Percentiles rank a stretch among this genome's conserved stretches.
These are phyloP conservation scores for Cyanistes caeruleus DNA, from an alignment of 2,113 vertebrate genomes.

Conservation along the genomic window DNA sequence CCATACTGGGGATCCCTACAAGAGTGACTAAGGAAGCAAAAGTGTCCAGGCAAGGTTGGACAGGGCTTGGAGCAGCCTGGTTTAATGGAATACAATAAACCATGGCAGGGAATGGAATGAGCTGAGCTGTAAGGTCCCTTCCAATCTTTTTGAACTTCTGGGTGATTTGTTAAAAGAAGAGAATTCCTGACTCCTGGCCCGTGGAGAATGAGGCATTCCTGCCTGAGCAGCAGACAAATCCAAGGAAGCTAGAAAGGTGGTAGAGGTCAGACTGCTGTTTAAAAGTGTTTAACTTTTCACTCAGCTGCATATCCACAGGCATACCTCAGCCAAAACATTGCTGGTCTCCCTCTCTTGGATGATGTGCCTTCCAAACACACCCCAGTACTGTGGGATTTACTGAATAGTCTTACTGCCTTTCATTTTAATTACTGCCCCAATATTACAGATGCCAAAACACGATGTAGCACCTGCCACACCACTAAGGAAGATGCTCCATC, in stretches of 20 bases:
- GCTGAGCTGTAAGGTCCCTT: not conserved
- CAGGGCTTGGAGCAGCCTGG: not conserved
- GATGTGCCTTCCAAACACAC: not conserved
- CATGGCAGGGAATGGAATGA: not conserved
- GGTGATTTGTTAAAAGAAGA: not conserved
- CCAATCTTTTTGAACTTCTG: not conserved
- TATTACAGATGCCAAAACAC: not conserved
- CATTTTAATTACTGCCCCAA: not conserved
- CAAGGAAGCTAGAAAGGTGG: not conserved
- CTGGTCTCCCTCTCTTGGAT: not conserved
- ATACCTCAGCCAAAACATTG: not conserved
- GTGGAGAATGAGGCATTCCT: not conserved
- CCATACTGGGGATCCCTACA: accelerated
- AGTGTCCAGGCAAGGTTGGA: not conserved
- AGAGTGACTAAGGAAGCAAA: not conserved
- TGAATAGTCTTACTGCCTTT: not conserved
- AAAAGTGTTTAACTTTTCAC: not conserved
- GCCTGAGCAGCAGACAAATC: not conserved
- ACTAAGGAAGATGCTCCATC: not conserved
- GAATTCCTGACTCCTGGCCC: not conserved
- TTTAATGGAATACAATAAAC: not conserved
- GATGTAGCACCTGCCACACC: not conserved
- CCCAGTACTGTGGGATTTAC: not conserved
- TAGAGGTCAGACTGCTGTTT: not conserved
- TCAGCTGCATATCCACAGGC: not conserved